Evolutionary conservation across 2,888 invertebrate genomes (phyloP).

Genomic region (Ariolimax columbianus): DNA sequence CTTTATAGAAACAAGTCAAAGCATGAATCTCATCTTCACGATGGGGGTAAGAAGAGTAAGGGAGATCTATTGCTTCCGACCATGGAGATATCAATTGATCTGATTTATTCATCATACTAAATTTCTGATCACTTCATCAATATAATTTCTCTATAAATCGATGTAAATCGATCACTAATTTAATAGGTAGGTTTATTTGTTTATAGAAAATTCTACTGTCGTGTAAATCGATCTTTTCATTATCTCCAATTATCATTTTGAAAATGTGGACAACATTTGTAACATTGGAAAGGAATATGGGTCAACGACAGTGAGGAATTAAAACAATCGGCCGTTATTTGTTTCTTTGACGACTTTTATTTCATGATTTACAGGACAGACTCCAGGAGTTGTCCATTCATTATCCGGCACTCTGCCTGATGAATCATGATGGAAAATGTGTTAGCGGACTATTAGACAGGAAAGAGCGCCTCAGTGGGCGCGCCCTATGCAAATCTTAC

Average conservation of each 20-base stretch:
- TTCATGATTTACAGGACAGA: not conserved
- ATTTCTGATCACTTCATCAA: no score
- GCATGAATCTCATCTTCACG: no score
- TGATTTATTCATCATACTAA: no score
- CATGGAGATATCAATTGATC: no score
- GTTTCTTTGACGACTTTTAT: not conserved
- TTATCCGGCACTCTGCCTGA: not conserved
- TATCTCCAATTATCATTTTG: not conserved
- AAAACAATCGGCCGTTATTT: not conserved
- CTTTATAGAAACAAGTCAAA: no score
- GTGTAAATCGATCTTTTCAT: not conserved
- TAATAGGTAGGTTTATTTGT: no score
- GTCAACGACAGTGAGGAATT: not conserved
- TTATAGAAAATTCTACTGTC: not conserved
- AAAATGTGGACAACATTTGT: not conserved
- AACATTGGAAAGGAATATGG: not conserved
- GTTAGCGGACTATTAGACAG: slow-evolving; percentile 2
- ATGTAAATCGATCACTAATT: no score
- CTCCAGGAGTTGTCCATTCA: not conserved
- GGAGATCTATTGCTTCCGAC: no score
- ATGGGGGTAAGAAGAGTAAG: no score
- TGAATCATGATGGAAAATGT: not conserved
- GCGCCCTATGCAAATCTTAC: not conserved
- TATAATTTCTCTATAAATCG: no score
- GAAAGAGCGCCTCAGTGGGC: not conserved